Evolutionary conservation across 2,888 invertebrate genomes (phyloP), one percentile per base, ranked within the genome.

Genomic region (Lissocephala sabroskyi): DNA sequence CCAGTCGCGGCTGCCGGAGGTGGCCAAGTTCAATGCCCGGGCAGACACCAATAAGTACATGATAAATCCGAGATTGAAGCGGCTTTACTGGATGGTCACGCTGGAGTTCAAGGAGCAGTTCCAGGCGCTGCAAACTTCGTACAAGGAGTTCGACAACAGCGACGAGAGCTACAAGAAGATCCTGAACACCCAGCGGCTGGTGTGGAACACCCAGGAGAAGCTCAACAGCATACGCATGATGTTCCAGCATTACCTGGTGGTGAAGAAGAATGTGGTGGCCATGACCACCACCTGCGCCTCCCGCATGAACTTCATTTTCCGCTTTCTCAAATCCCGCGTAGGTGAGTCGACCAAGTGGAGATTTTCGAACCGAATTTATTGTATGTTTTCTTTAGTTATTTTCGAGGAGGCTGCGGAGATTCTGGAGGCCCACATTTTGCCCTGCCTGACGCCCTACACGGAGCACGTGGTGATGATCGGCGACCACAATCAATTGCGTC

Each of bases 401-500:
- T 91, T 96, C 0, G 96, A 96, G 82, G 96, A 96, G 85, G 95
- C 95, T 1, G 95, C 94, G 0, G 94, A 95, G 85, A 92, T 95
- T 0, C 81, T 95, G 32, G 96, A 96, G 80, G 88, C 92, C 0
- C 95, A 95, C 76, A 89, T 94, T 11, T 85, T 95, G 0, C 89
- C 92, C 0, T 89, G 93, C 0, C 83, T 96, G 18, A 91, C 92
- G 0, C 81, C 87, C 18, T 83, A 88, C 41, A 92, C 93, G 63
- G 86, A 95, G 78, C 96, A 96, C 80, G 86, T 94, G 1, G 92
- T 96, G 67, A 87, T 96, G 32, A 94, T 95, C 56, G 95, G 94
- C 87, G 94, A 95, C 82, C 94, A 95, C 79, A 88, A 91, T 79
- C 95, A 95, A 76, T 85, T 95, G 0, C 86, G 90, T 23, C 95